Evolutionary conservation across 2,113 vertebrate species (phyloP), one percentile per base, ranked within the genome.

Genomic region (Apaloderma vittatum): DNA sequence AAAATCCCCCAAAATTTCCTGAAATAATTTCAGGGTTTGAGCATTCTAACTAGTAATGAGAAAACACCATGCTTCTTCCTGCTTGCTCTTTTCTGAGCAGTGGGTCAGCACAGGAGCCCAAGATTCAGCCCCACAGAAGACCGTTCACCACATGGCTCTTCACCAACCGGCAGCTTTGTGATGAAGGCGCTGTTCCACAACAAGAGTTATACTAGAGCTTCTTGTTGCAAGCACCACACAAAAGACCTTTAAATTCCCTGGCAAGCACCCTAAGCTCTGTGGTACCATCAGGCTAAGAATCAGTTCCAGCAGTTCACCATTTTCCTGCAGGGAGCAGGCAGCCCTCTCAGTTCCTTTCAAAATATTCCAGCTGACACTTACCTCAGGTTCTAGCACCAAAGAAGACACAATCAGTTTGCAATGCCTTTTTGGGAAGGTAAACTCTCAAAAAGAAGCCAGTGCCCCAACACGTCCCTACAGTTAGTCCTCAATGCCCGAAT

Each of bases 131-230:
- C 71, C 58, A 59, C 32, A 54, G 79, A 86, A 49, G 70, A 59
- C 67, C 36, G 52, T 48, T 55, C 9, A 15, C 21, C 67, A 76
- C 70, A 76, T 5, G 9, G 75, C 20, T 83, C 79, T 2, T 18
- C 19, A 68, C 26, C 37, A 57, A 6, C 32, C 0, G 0, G 54
- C 63, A 66, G 54, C 62, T 82, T 45, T 0, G 0, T 4, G 32
- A 34, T 27, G 55, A 78, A 52, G 61, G 16, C 26, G 19, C 66
- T 46, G 29, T 10, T 68, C 72, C 63, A 22, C 3, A 48, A 22
- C 3, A 48, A 1, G 0, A 92, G 59, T 84, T 94, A 84, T 45
- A 78, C 57, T 80, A 87, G 80, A 88, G 76, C 63, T 71, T n/a
- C 88, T 58, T 24, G 11, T 12, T 86, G 49, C 2, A 3, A 80